Conservation (phyloP, 2,797 vertebrate species). For the Sebastiscus tertius region DNA sequence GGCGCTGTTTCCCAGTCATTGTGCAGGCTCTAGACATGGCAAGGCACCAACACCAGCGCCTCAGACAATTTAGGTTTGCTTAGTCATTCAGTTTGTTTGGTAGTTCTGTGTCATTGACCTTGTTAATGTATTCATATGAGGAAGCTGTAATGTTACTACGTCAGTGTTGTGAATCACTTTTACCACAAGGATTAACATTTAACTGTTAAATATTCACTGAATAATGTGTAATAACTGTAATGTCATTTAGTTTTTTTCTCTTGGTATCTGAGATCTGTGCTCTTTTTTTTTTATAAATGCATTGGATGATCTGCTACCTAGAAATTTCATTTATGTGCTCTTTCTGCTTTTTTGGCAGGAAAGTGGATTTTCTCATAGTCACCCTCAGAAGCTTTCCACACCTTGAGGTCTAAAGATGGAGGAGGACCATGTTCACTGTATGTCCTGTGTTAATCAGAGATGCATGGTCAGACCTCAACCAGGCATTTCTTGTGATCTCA, state of each 20-base stretch:
- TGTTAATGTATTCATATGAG: not conserved
- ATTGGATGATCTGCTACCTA: not conserved
- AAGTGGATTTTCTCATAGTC: slow-evolving; percentile 32
- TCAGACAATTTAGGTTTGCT: not conserved
- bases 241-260: not conserved
- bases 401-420: slow-evolving; percentile 73
- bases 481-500: slow-evolving; percentile 91
- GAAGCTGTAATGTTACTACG: not conserved
- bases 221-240: not conserved
- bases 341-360: slow-evolving; percentile 45
- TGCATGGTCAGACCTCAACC: slow-evolving; percentile 89
- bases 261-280: not conserved
- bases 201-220: not conserved
- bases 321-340: not conserved
- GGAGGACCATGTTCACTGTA: slow-evolving; percentile 90
- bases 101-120: not conserved
- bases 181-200: not conserved
- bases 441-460: slow-evolving; percentile 91
- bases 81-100: not conserved
- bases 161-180: not conserved
- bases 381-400: not conserved
- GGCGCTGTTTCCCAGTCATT: slow-evolving; percentile 27
- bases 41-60: not conserved
- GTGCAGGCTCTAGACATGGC: not conserved
- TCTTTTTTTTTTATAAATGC: not conserved